These are phyloP conservation scores for Myrmecophaga tridactyla DNA, from an alignment of 2,113 vertebrate genomes.

Conservation along the genomic window DNA sequence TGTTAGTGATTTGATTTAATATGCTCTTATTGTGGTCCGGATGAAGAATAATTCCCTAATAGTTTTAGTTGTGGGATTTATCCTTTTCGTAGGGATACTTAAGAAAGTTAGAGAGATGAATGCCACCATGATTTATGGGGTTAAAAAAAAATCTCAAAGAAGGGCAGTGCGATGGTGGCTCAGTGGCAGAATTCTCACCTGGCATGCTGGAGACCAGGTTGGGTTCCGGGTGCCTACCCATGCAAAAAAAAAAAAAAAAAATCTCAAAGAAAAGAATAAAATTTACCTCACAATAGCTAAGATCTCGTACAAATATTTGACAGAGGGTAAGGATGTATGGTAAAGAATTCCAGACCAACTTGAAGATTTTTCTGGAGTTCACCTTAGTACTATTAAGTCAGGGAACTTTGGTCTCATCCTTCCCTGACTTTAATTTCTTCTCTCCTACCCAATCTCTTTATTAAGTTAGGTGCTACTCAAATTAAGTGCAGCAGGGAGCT, in stretches of 20 bases:
- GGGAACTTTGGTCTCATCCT: neutral
- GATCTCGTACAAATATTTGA: slow-evolving; percentile 30
- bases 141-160: slow-evolving; percentile 3
- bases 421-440: slow-evolving; percentile 24
- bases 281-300: slow-evolving; percentile 13
- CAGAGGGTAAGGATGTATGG: neutral
- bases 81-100: neutral
- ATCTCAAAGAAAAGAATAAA: slow-evolving; percentile 17
- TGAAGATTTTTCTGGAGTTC: slow-evolving; percentile 18
- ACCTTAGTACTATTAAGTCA: slow-evolving; percentile 10
- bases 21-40: slow-evolving; percentile 36
- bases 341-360: slow-evolving; percentile 22
- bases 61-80: slow-evolving; percentile 4
- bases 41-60: slow-evolving; percentile 17
- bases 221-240: no score
- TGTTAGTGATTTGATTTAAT: slow-evolving; percentile 22
- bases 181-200: no score
- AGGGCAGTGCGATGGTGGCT: no score
- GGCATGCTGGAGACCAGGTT: no score
- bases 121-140: neutral
- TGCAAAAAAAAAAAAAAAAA: no score
- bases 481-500: slow-evolving; percentile 18
- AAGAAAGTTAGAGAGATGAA: neutral
- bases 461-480: slow-evolving; percentile 60
- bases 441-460: neutral